Evolutionary conservation across 2,113 vertebrate species (phyloP).

Genomic region (Mastomys natalensis): DNA sequence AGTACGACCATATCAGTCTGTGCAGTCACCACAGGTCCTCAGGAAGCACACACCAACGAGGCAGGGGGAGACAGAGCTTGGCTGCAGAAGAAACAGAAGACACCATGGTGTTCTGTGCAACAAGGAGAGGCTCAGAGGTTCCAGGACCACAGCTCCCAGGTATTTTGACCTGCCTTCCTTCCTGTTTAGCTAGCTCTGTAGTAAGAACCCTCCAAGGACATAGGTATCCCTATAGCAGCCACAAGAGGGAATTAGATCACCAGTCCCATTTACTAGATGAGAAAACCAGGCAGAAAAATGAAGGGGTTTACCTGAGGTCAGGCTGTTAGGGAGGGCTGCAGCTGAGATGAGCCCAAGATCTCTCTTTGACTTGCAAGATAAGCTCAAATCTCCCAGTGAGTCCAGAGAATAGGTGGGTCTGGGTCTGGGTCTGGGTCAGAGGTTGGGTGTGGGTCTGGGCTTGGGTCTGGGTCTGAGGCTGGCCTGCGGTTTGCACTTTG

Average conservation of each 20-base stretch:
- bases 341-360: background rate
- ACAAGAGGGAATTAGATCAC: rapidly evolving
- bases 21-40: rapidly evolving
- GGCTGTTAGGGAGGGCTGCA: rapidly evolving
- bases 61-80: rapidly evolving
- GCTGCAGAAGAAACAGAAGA: background rate
- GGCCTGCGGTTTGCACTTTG: background rate
- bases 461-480: no score
- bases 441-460: no score
- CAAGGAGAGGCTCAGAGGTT: background rate
- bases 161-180: background rate
- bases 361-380: rapidly evolving
- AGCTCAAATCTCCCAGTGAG: background rate
- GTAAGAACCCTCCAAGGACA: background rate
- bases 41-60: rapidly evolving
- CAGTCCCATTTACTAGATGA: background rate
- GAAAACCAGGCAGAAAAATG: background rate
- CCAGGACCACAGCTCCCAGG: rapidly evolving
- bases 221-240: background rate
- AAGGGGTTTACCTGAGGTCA: background rate
- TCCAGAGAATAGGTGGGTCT: no score
- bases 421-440: no score
- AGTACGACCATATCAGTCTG: rapidly evolving
- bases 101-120: rapidly evolving
- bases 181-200: background rate